Evolutionary conservation across 2,888 invertebrate species (phyloP), one percentile per base, ranked within the genome.

Genomic region (Chesias legatella): DNA sequence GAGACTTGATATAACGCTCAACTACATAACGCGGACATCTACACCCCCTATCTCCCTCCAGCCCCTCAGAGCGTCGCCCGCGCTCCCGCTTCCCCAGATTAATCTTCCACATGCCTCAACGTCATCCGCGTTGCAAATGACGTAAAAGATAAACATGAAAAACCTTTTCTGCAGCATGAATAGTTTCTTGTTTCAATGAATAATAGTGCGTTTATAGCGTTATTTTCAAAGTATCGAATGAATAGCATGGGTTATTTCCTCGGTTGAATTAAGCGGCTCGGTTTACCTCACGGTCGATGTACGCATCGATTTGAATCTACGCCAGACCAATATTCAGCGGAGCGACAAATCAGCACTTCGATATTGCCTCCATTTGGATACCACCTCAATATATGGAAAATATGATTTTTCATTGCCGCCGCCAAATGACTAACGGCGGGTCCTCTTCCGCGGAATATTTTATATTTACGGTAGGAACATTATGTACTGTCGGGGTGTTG

Each of bases 291-390:
- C 64, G 58, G 63, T 63, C 67, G 65, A 61, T 68, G 69, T 70
- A 73, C 65, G 71, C 64, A 65, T 66, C 70, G 77, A 80, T 82
- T 82, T 80, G 82, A 81, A 81, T 83, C 83, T 79, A 71, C 79
- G 78, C 80, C 80, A 81, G 75, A 80, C 75, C 82, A 77, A 84
- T 82, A 83, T 80, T 72, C 83, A 81, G 64, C 63, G 75, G 70
- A 79, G 83, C 84, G 85, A 80, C 80, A 85, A 86, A 86, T 85
- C 85, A 82, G 82, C 79, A 85, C 79, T 82, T 74, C 83, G 77
- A 83, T 84, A 85, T 85, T 85, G 81, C 83, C 85, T 84, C 82
- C 79, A 84, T 84, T 84, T 83, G 79, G 76, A 72, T 67, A 77
- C 71, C 73, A 74, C 75, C 72, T 79, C 79, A 76, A 79, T 79